Evolutionary conservation across 2,113 vertebrate species (phyloP).

Genomic region (Nothocercus nigrocapillus): DNA sequence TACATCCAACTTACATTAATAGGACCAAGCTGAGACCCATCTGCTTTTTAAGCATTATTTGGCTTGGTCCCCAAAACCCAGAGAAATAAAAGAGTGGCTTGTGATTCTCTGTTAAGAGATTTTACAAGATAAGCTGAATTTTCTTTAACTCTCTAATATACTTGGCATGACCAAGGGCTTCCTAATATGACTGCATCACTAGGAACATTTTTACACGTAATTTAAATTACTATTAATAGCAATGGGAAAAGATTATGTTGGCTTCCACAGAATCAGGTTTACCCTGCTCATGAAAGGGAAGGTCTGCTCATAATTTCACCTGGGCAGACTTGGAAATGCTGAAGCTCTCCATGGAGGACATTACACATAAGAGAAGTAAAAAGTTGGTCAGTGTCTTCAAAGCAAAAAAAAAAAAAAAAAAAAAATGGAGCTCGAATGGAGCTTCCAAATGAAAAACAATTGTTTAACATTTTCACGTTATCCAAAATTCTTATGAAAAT

Average conservation of each 20-base stretch:
- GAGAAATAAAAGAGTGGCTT: not conserved
- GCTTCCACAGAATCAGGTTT: not conserved
- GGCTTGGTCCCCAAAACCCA: conserved; percentile 18
- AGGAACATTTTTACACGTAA: not conserved
- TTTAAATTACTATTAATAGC: not conserved
- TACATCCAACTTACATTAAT: conserved; percentile 25
- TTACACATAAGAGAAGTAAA: not conserved
- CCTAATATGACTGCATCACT: not conserved
- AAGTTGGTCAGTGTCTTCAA: not conserved
- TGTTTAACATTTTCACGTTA: not conserved
- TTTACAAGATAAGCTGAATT: not conserved
- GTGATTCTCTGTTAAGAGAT: not conserved
- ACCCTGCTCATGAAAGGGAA: not conserved
- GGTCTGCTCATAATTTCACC: not conserved
- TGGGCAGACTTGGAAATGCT: not conserved
- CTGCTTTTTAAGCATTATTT: conserved; percentile 53
- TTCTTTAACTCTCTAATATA: not conserved
- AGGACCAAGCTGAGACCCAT: conserved; percentile 46
- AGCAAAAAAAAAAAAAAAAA: not conserved
- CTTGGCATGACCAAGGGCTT: not conserved
- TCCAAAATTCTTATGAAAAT: not conserved
- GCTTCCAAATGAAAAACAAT: not conserved
- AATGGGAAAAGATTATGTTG: not conserved
- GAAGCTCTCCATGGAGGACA: not conserved
- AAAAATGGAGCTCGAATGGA: not conserved